A percentile compares a stretch with the other conserved stretches of the same genome.
Conservation (phyloP, 2,888 invertebrate species). For the Drosophila cognata region DNA sequence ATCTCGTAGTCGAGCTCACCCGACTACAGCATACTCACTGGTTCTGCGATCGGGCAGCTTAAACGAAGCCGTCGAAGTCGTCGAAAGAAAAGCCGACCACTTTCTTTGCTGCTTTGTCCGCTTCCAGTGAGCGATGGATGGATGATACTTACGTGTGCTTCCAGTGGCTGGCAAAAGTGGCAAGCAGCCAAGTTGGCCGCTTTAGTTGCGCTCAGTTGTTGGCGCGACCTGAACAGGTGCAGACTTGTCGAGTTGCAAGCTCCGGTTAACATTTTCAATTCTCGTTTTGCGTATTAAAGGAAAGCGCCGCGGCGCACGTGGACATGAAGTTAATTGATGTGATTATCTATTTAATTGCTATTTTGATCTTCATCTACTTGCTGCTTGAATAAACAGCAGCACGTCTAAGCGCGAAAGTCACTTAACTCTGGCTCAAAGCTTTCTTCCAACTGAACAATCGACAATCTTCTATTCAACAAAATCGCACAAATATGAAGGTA, state of each 20-base stretch:
- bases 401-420: constrained; percentile 19
- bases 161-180: constrained; percentile 46
- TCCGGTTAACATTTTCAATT: constrained; percentile 35
- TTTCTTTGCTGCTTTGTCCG: constrained; percentile 64
- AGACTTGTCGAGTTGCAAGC: constrained; percentile 52
- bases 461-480: constrained; percentile 1
- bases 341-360: constrained; percentile 82
- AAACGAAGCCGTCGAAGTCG: constrained; percentile 24
- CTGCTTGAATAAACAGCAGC: constrained; percentile 72
- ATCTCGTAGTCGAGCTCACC: neutral
- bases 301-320: constrained; percentile 72
- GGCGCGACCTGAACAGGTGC: constrained; percentile 70
- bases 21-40: neutral
- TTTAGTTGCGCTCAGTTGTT: constrained; percentile 63
- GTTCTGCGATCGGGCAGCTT: constrained; percentile 25
- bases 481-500: constrained; percentile 62
- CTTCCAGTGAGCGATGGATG: constrained; percentile 58
- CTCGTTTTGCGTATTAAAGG: constrained; percentile 35
- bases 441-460: constrained; percentile 20
- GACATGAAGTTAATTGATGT: constrained; percentile 84
- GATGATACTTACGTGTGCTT: constrained; percentile 46
- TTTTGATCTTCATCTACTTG: constrained; percentile 82
- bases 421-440: constrained; percentile 35
- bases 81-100: constrained; percentile 68
- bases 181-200: constrained; percentile 28